Evolutionary conservation across 2,797 vertebrate genomes (phyloP), one percentile per base, ranked within the genome.

Genomic region (Sciurus vulgaris): DNA sequence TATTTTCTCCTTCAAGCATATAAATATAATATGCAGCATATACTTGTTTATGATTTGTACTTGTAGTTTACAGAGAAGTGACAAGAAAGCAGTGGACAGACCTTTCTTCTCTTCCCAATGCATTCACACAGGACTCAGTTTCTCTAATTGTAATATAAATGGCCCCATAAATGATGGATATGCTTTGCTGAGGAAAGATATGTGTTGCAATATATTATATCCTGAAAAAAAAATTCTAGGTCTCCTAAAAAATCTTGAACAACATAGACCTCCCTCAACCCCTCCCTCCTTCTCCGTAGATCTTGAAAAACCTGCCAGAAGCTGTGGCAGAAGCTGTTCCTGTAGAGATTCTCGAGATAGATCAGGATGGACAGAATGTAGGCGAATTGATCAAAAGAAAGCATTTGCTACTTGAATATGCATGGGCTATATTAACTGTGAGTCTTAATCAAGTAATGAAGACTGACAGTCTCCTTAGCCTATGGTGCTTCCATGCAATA

Each of bases 371-470:
- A 86, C 51, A 51, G 28, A 84, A 26, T 84, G 10, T 9, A 18
- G 10, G 56, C 44, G 73, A 28, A 56, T 69, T 93, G 47, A 96
- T 87, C 47, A 83, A 93, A 95, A 93, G 59, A 89, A 85, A 83
- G 41, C 26, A 94, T 91, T 73, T 95, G 59, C 22, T 67, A 70
- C 69, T 87, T 94, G 83, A 95, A 87, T 85, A 95, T 91, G 41
- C 76, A 78, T 56, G 30, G 30, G 6, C 35, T 91, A 69, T n/a
- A 41, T 81, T 95, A 94, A 79, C 83, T 78, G 22, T 81, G 93
- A 94, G 59, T 91, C 79, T 93, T 97, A 94, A 95, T 95, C 87
- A 96, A 91, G 86, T 41, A 89, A 95, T 86, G 41, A 95, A 95
- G 92, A 94, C 89, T 87, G 87, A 85, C 35, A 89, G 47, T 10